phyloP scores from a whole-genome alignment of 2,888 invertebrate species.

The Pocota personata region DNA sequence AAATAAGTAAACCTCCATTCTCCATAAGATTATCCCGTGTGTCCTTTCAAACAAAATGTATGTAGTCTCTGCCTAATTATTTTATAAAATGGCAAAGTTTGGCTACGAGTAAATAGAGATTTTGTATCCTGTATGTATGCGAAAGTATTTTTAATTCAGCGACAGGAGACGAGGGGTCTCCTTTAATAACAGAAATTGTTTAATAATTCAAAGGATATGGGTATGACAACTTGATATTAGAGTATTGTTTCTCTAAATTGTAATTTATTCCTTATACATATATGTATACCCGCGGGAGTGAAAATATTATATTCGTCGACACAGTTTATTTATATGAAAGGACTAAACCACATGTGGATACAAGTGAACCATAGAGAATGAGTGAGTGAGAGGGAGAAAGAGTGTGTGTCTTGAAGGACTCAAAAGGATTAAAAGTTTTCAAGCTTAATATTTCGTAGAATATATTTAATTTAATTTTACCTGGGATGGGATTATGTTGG shows the following conservation, averaged over 20 bases:
- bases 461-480: conserved; percentile 13
- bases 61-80: background rate
- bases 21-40: too few species aligned
- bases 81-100: background rate
- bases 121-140: too few species aligned
- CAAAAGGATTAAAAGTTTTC: conserved; percentile 14
- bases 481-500: background rate
- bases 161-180: background rate
- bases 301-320: background rate
- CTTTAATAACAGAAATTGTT: conserved; percentile 5
- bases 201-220: conserved; percentile 49
- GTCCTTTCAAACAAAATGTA: background rate
- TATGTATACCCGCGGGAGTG: conserved; percentile 25
- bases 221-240: conserved; percentile 45
- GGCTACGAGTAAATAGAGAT: too few species aligned
- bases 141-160: too few species aligned
- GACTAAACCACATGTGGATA: conserved; percentile 4
- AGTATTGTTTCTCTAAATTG: conserved; percentile 37
- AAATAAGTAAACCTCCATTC: background rate
- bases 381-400: background rate
- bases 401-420: background rate
- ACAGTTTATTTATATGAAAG: background rate
- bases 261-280: conserved; percentile 27
- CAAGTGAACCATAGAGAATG: background rate
- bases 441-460: conserved; percentile 20